Base-by-base conservation (phyloP, 2,888 invertebrate species). In the Oscheius sp. region DNA sequence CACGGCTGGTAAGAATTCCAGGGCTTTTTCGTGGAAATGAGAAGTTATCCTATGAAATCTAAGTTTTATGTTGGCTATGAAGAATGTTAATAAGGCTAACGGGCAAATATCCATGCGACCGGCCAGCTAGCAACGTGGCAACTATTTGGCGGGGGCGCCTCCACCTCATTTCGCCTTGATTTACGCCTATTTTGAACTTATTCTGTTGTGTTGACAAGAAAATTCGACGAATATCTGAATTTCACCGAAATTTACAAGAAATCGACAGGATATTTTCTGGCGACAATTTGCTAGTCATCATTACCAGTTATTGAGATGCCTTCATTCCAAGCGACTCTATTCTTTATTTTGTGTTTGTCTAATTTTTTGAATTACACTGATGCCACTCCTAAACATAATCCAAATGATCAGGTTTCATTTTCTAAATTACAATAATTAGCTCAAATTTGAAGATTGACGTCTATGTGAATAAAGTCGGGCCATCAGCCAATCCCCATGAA, bases 381-480 rank as follows among this genome's bases (percentile, higher is more conserved):
- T 18, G 66, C 52, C 0, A 25, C 35, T 29, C 49, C 66, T 12
- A 66, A 66, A 18, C 52, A 52, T 21, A 52, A 27, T 2, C 16
- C 16, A 13, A 16, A 29, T 29, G 66, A 66, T 18, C 49, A 66
- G 66, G 66, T 66, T 27, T 27, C 13, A 5, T 6, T 29, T 66
- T 13, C 16, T 23, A 13, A 35, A 12, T 25, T 63, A 13, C 21
- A 41, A 21, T 16, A n/a, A 61, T 9, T 2, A n/a, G n/a, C 6
- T 72, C 21, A 25, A 21, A 21, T 29, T 21, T 77, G 49, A 75
- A 89, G 88, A 90, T 91, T 3, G 76, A 84, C 29, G 82, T 91
- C 55, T 91, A 89, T 86, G 91, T 91, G n/a, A 91, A 91, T 84
- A 91, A 91, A 87, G 91, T 91, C 53, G 91, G 91, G 2, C 91